Percentiles rank a stretch among this genome's conserved stretches.
phyloP scores from a whole-genome alignment of 1,140 invertebrate genomes.

The Bombus cullumanus region DNA sequence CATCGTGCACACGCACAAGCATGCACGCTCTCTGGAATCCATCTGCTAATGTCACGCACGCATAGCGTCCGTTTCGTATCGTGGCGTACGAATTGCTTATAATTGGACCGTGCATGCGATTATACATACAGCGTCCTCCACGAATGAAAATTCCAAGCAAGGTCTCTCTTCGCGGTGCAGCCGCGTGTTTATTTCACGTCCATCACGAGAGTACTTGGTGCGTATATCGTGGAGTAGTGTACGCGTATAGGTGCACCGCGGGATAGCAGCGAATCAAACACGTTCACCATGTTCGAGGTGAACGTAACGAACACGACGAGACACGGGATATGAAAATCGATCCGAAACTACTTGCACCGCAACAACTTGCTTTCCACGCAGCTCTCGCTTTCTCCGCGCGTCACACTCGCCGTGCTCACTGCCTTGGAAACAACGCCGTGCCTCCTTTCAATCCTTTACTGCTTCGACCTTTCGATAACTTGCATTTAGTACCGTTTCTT shows the following conservation, averaged over 20 bases:
- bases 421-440: conserved; percentile 24
- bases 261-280: conserved; percentile 29
- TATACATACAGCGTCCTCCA: not conserved
- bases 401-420: conserved; percentile 14
- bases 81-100: conserved; percentile 27
- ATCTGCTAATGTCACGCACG: conserved; percentile 22
- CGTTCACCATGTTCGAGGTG: conserved; percentile 35
- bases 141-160: conserved; percentile 56
- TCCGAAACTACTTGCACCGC: conserved; percentile 49
- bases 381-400: conserved; percentile 59
- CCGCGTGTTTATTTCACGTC: conserved; percentile 11
- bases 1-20: not conserved
- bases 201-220: conserved; percentile 10
- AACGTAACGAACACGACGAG: conserved; percentile 41
- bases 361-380: conserved; percentile 51
- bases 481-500: not conserved
- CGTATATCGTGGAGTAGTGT: not conserved
- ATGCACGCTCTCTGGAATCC: conserved; percentile 21
- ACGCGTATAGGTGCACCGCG: not conserved
- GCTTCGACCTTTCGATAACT: not conserved
- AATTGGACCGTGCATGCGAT: conserved; percentile 46
- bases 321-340: conserved; percentile 56
- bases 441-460: not conserved
- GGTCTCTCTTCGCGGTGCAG: conserved; percentile 13
- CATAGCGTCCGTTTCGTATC: conserved; percentile 4